phyloP scores from a whole-genome alignment of 2,113 vertebrate genomes.

The Arvicanthis niloticus region DNA sequence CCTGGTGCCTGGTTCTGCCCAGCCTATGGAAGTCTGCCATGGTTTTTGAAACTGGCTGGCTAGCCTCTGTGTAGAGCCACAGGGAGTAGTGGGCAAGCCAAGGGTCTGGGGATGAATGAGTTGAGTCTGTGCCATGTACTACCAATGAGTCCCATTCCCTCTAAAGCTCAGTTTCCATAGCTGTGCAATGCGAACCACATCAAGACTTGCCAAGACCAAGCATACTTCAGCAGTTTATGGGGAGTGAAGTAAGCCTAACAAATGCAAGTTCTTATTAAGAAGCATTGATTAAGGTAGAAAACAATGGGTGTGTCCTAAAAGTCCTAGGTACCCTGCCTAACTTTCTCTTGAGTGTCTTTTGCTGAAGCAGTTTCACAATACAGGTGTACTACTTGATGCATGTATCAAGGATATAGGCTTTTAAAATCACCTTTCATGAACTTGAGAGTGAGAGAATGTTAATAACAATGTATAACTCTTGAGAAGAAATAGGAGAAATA shows the following conservation, averaged over 20 bases:
- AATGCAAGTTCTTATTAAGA: background rate
- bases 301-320: background rate
- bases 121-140: background rate
- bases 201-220: background rate
- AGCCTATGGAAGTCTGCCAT: conserved; percentile 63
- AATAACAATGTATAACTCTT: background rate
- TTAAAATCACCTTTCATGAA: background rate
- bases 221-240: background rate
- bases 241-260: background rate
- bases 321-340: too few species aligned
- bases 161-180: background rate
- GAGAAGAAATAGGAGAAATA: background rate
- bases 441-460: background rate
- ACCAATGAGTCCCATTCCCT: too few species aligned
- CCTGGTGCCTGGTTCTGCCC: conserved; percentile 17
- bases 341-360: background rate
- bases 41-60: background rate
- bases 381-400: fast-evolving
- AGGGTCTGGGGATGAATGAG: background rate
- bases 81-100: background rate
- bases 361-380: background rate
- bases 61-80: background rate
- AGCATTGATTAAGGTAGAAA: too few species aligned
- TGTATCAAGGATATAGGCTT: background rate
- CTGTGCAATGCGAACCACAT: background rate